phyloP scores from a whole-genome alignment of 2,113 vertebrate genomes.

The Hippoglossus stenolepis region DNA sequence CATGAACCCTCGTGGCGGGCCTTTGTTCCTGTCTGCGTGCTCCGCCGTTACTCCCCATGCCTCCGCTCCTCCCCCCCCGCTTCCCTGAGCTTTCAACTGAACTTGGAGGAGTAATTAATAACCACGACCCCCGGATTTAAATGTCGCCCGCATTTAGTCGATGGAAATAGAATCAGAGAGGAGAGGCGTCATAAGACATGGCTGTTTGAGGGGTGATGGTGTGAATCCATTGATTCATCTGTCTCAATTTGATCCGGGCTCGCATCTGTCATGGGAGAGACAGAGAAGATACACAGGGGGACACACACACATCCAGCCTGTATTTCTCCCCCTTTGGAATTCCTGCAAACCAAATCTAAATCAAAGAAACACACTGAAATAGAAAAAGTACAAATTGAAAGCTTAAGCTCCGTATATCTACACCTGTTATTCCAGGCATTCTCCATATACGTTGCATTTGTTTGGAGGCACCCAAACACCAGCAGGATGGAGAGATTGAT shows the following conservation, averaged over 20 bases:
- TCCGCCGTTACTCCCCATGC: slow-evolving; percentile 42
- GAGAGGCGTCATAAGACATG: slow-evolving; percentile 63
- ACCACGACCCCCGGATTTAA: slow-evolving; percentile 69
- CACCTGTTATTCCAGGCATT: not conserved
- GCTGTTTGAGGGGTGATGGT: slow-evolving; percentile 62
- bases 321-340: not conserved
- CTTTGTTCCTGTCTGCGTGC: slow-evolving; percentile 75
- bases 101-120: slow-evolving; percentile 78
- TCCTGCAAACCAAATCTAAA: not conserved
- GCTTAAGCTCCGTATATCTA: not conserved
- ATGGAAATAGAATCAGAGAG: slow-evolving; percentile 68
- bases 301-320: not conserved
- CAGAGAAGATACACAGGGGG: not conserved
- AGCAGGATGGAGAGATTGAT: slow-evolving; percentile 13
- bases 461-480: not conserved
- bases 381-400: not conserved
- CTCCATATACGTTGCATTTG: not conserved
- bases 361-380: not conserved
- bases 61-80: slow-evolving; percentile 40
- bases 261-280: slow-evolving; percentile 34
- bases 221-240: slow-evolving; percentile 68
- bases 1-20: slow-evolving; percentile 66
- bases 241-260: slow-evolving; percentile 58
- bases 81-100: slow-evolving; percentile 66
- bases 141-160: slow-evolving; percentile 63